phyloP scores from a whole-genome alignment of 2,797 vertebrate genomes.

The Petrocephalus sullivani region DNA sequence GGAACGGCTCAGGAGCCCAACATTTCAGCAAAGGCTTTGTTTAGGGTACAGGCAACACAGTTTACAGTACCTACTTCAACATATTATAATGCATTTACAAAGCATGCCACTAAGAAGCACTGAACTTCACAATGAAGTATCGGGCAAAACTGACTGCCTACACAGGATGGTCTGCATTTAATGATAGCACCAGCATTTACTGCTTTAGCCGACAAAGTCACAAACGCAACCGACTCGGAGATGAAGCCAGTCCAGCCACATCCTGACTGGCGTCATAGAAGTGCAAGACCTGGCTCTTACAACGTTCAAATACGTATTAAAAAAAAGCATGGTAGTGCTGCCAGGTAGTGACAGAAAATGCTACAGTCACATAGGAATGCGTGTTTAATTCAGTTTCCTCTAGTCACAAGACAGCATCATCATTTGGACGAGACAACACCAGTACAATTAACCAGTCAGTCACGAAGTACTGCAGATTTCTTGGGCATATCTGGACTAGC shows the following conservation, averaged over 20 bases:
- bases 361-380: neutral
- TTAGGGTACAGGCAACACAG: neutral
- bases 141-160: neutral
- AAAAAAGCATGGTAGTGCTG: neutral
- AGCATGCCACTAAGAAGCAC: neutral
- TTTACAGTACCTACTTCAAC: neutral
- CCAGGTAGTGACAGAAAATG: neutral
- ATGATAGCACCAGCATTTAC: neutral
- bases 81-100: neutral
- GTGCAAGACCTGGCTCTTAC: neutral
- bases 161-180: neutral
- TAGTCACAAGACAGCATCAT: neutral
- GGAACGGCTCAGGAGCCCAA: neutral
- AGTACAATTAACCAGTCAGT: neutral
- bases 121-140: neutral
- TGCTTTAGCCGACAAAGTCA: neutral
- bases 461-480: neutral
- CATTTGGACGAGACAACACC: neutral
- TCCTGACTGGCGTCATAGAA: neutral
- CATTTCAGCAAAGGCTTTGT: neutral
- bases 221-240: neutral
- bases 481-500: neutral
- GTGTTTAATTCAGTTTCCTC: neutral
- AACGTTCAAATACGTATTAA: neutral
- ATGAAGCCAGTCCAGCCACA: neutral